These are phyloP conservation scores for Andrena fulva DNA, from an alignment of 2,888 invertebrate species.

Conservation along the genomic window DNA sequence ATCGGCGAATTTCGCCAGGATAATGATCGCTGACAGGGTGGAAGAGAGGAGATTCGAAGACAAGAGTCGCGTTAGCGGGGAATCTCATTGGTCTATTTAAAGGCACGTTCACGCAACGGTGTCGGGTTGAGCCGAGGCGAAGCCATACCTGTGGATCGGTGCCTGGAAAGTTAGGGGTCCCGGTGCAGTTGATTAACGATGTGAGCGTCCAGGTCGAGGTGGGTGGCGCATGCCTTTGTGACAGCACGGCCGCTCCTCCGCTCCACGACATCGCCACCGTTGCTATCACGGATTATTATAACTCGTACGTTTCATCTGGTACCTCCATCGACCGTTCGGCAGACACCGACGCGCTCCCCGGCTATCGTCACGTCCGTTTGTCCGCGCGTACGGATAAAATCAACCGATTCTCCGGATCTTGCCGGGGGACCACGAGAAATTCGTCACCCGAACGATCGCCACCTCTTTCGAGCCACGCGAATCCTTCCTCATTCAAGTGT, in stretches of 20 bases:
- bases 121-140: constrained; percentile 66
- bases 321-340: constrained; percentile 69
- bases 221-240: constrained; percentile 85
- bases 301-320: constrained; percentile 79
- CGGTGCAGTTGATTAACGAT: constrained; percentile 84
- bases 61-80: constrained; percentile 26
- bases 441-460: not conserved
- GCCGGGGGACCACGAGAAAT: not conserved
- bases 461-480: not conserved
- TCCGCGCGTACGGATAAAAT: constrained; percentile 51
- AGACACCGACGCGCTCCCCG: constrained; percentile 61
- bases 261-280: constrained; percentile 83
- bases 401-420: constrained; percentile 17
- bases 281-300: constrained; percentile 79
- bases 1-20: not conserved
- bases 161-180: constrained; percentile 83
- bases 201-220: constrained; percentile 82
- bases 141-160: constrained; percentile 82
- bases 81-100: constrained; percentile 59
- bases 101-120: constrained; percentile 58
- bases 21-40: constrained; percentile 7
- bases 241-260: constrained; percentile 82
- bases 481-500: not conserved
- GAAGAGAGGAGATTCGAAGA: constrained; percentile 21
- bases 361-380: constrained; percentile 70